Evolutionary conservation across 23 tunicate species (phyloP), one percentile per base, ranked within the genome.

Genomic region (Botrylloides violaceus): DNA sequence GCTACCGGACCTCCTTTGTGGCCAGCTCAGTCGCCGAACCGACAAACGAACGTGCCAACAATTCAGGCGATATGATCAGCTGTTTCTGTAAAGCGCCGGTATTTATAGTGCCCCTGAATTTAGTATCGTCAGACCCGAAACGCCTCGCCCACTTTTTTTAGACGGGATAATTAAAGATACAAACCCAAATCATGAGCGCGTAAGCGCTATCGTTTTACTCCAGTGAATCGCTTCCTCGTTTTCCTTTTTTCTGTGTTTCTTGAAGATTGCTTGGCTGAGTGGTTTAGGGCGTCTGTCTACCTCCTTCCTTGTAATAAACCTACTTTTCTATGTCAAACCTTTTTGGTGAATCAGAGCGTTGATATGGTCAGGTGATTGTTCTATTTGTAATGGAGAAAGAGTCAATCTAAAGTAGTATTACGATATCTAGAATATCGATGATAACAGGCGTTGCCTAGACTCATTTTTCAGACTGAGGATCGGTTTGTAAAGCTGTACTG

Each of bases 21-120:
- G n/a, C n/a, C n/a, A n/a, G n/a, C n/a, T n/a, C n/a, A n/a, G n/a
- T n/a, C n/a, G n/a, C n/a, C n/a, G n/a, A n/a, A n/a, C n/a, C n/a
- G n/a, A n/a, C n/a, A n/a, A n/a, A n/a, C n/a, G n/a, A n/a, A n/a
- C n/a, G n/a, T n/a, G 15, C 53, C 53, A 15, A 43, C 9, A 43
- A 15, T 15, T 9, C 15, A 43, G 53, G 29, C 65, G 30, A 25
- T 60, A 25, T 68, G 74, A 68, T 50, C 63, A 55, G 43, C 58
- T 34, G 68, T 15, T 35, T 2, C 6, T 28, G 20, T 56, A 0
- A 32, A 23, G 37, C 74, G 29, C 25, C 58, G 58, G 29, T 80
- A 62, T 72, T 75, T 72, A 80, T 39, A 49, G 78, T 55, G 85
- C 85, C 85, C 85, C 85, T 80, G 85, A 30, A 60, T 29, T 22